Evolutionary conservation across 2,797 vertebrate genomes (phyloP).

Genomic region (Channallabes apus): DNA sequence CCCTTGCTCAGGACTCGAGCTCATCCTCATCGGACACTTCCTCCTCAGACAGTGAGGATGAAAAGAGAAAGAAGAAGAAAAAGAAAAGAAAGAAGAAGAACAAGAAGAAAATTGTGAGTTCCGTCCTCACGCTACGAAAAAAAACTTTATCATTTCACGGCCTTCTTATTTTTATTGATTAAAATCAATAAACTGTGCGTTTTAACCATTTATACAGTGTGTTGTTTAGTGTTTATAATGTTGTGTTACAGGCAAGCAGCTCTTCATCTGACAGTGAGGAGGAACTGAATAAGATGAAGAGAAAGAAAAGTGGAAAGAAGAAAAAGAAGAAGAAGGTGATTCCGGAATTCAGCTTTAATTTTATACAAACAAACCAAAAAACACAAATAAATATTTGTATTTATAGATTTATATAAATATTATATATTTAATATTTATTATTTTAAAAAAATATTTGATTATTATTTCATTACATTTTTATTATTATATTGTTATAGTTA

Average conservation of each 20-base stretch:
- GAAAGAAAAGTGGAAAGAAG: not conserved
- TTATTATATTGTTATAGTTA: not conserved
- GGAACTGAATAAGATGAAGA: conserved; percentile 1
- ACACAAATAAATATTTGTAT: not conserved
- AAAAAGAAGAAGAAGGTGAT: conserved; percentile 30
- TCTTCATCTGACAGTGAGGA: conserved; percentile 28
- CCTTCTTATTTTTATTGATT: too few species aligned
- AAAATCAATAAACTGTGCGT: not conserved
- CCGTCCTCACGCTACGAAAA: not conserved
- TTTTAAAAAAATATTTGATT: not conserved
- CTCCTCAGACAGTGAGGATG: conserved; percentile 33
- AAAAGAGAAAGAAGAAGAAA: conserved; percentile 29
- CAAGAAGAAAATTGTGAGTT: not conserved
- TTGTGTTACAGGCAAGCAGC: conserved; percentile 14
- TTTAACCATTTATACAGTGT: not conserved
- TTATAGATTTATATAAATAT: too few species aligned
- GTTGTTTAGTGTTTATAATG: not conserved
- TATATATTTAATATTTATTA: not conserved
- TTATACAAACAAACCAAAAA: not conserved
- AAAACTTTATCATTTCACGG: not conserved
- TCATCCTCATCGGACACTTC: not conserved
- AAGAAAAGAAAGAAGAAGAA: conserved; percentile 36
- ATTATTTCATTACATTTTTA: not conserved
- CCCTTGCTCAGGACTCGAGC: not conserved
- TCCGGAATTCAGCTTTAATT: not conserved